Base-by-base conservation (phyloP, 2,888 invertebrate genomes). In the Cephalotes varians region DNA sequence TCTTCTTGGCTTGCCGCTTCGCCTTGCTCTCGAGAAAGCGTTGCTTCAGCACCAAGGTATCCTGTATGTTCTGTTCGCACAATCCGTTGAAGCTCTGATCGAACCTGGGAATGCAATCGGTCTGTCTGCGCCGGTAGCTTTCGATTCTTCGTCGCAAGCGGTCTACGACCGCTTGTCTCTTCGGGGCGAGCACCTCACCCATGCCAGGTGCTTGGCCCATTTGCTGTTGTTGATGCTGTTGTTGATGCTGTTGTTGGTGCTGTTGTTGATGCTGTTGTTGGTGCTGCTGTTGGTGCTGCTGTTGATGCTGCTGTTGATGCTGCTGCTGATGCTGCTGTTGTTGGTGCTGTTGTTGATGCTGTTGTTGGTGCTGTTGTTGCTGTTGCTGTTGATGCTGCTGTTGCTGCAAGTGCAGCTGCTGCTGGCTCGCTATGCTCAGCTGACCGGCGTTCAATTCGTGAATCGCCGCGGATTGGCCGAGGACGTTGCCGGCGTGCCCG, bases 21-120 rank as follows among this genome's bases (percentile, higher is more conserved):
- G 98, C 97, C 95, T 98, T 98, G 94, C 97, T 97, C 95, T 99
- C 99, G 91, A 98, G 96, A 95, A 97, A 98, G 87, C 98, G 96
- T 95, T 98, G 98, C 94, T 98, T 98, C 86, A 99, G 96, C 88
- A 98, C 96, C 90, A 97, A 96, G 51, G 98, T 98, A 95, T 98
- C 98, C 95, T 98, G 97, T 91, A 97, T 97, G 94, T 98, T 98
- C 94, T 98, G 98, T 93, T 98, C 98, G 95, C 98, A 98, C 85
- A 97, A 96, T 56, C 98, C 98, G 93, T 96, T 97, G 95, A 98
- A 97, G 87, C 98, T 97, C 94, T 98, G 98, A 94, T 98, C 98
- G 95, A 97, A 98, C 86, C 98, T 96, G 85, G 98, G 98, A 93
- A 97, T 97, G 94, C 98, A 97, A 93, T 98, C 98, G 90, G 96